phyloP scores from a whole-genome alignment of 2,113 vertebrate genomes.

The Thalassarche chlororhynchos region DNA sequence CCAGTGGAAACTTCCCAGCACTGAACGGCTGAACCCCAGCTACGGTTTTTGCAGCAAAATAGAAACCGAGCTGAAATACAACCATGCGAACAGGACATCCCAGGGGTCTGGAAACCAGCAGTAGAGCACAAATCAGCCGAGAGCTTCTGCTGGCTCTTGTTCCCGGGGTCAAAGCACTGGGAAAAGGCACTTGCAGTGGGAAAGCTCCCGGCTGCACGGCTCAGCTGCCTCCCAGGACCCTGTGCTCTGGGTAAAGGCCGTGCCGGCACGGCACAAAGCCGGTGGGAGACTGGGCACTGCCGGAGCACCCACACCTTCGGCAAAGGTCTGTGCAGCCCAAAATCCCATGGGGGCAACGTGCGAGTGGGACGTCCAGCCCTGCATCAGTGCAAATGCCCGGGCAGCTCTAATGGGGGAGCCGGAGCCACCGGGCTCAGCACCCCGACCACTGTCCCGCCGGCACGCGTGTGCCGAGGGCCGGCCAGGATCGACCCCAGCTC shows the following conservation, averaged over 20 bases:
- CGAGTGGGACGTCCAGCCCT: neutral
- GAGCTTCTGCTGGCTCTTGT: neutral
- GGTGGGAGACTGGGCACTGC: neutral
- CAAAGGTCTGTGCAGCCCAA: neutral
- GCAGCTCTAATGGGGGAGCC: neutral
- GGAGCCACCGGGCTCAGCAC: neutral
- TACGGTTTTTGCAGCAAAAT: neutral
- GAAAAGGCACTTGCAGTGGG: neutral
- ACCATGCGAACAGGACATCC: fast-evolving
- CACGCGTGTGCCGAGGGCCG: neutral
- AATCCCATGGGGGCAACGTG: neutral
- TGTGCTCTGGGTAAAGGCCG: too few relatives aligned
- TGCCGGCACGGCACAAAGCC: too few relatives aligned
- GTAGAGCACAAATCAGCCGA: neutral
- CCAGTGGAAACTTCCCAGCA: neutral
- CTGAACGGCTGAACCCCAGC: neutral
- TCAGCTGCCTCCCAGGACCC: neutral
- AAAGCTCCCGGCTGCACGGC: neutral
- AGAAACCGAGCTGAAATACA: neutral
- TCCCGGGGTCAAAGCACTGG: neutral
- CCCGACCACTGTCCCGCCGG: neutral
- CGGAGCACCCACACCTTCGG: neutral
- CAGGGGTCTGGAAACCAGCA: neutral
- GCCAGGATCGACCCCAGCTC: neutral
- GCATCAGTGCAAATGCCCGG: too few relatives aligned